Evolutionary conservation across 2,113 vertebrate species (phyloP), one percentile per base, ranked within the genome.

Genomic region (Tautogolabrus adspersus): DNA sequence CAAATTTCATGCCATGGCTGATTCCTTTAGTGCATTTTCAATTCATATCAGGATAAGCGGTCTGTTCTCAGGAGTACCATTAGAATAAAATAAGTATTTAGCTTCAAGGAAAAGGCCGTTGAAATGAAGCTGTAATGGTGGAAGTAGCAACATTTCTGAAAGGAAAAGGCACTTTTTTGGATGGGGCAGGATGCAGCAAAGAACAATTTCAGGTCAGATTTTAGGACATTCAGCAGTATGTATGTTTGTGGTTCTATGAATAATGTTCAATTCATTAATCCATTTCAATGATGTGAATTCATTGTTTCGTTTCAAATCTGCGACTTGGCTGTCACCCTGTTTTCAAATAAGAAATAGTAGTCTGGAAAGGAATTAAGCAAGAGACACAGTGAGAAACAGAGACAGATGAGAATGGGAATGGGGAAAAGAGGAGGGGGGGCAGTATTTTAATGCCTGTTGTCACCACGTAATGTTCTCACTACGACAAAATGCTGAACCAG

Each of bases 401-500:
- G 72, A 84, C 82, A 73, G 78, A 87, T 55, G 79, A 59, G 57
- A 38, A 19, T 79, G 85, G 71, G 83, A 79, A 79, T 51, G 73
- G 81, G n/a, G 65, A 58, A 87, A 79, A 76, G 23, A 47, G 47
- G 72, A 65, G 65, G 90, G 64, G 83, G 82, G 72, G 90, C 75
- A 80, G 85, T 87, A 74, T 89, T 92, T 93, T 93, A 93, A 92
- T 91, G 89, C 86, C 79, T 72, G 85, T 90, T 94, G 94, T 94
- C 93, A 92, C 92, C 89, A 81, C 82, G 77, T 92, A 88, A 92
- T 90, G 93, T 93, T 90, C 89, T 92, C 85, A 71, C 84, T 76
- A 86, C 81, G 89, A 93, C 92, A 93, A 92, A 94, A 87, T 85
- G 93, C 94, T 94, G 93, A 94, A 92, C 63, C 79, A 74, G 90